Base-by-base conservation (phyloP, 2,113 vertebrate species). In the Choloepus hoffmanni region DNA sequence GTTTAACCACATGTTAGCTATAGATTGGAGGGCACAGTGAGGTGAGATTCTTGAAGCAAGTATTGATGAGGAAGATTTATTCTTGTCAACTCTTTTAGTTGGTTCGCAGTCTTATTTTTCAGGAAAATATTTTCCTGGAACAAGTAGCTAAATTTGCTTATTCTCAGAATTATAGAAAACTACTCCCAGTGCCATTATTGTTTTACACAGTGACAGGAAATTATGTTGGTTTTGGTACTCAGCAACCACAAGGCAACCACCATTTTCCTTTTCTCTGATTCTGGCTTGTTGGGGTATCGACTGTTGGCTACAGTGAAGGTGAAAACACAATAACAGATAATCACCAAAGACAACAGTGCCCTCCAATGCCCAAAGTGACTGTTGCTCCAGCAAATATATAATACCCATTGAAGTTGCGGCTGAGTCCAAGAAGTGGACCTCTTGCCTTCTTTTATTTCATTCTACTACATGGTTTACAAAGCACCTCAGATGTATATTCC, bases 21-120 rank as follows among this genome's bases (percentile, higher is more conserved):
- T 14, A 68, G 24, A 84, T 30, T 21, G 2, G 62, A 68, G 58
- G 76, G 11, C 83, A 84, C 30, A 93, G 33, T 24, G 10, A 88
- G 48, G 15, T 50, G 24, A 76, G 79, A 82, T 93, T 82, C 73
- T 11, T 36, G 30, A 87, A 67, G 15, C 18, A 26, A 86, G 6
- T 84, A 76, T 81, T 89, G 60, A 67, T 40, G 16, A 7, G 63
- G 4, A 79, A 79, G 36, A 82, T 19, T 16, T 70, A 78, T 58
- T 94, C 74, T 68, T 92, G 23, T 73, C 92, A 94, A 85, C 50
- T 72, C 53, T 68, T 93, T 88, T 70, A 70, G 55, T 63, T 97
- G 85, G 43, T 68, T 95, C 36, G 89, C 23, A 40, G 53, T 77
- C 91, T 89, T 92, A 93, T 87, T 94, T 90, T 95, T 95, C 50